Conservation (phyloP, 2,888 invertebrate genomes). For the Digitonthophagus gazella region DNA sequence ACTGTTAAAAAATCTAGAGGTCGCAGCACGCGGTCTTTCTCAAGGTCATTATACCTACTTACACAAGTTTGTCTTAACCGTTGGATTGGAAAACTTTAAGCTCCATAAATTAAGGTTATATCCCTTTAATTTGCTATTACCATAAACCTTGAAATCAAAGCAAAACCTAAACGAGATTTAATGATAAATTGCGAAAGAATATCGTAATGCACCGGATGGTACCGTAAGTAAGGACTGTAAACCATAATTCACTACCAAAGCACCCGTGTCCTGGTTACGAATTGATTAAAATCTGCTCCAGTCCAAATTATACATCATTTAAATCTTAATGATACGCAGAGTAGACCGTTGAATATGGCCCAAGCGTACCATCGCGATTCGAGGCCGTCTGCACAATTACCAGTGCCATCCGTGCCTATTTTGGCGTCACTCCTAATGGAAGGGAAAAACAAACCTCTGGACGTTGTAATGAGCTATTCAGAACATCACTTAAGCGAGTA, state of each 20-base stretch:
- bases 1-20: slow-evolving; percentile 2
- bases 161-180: neutral
- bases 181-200: neutral
- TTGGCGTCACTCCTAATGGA: neutral
- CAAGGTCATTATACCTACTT: too few relatives aligned
- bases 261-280: neutral
- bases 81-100: too few relatives aligned
- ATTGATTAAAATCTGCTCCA: slow-evolving; percentile 14
- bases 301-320: slow-evolving; percentile 16
- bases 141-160: neutral
- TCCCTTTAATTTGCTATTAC: too few relatives aligned
- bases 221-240: neutral
- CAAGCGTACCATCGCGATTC: neutral
- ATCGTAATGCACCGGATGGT: neutral
- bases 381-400: slow-evolving; percentile 15
- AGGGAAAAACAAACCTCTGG: neutral
- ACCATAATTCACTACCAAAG: neutral
- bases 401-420: neutral
- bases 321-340: slow-evolving; percentile 17
- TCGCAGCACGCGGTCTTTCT: too few relatives aligned
- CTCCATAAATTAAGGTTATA: too few relatives aligned
- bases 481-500: neutral
- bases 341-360: slow-evolving; percentile 6
- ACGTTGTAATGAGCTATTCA: neutral
- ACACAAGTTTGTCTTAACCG: too few relatives aligned